Percentiles rank a stretch among this genome's conserved stretches.
These are phyloP conservation scores for Phorcus lineatus DNA, from an alignment of 2,888 invertebrate genomes.

Conservation along the genomic window DNA sequence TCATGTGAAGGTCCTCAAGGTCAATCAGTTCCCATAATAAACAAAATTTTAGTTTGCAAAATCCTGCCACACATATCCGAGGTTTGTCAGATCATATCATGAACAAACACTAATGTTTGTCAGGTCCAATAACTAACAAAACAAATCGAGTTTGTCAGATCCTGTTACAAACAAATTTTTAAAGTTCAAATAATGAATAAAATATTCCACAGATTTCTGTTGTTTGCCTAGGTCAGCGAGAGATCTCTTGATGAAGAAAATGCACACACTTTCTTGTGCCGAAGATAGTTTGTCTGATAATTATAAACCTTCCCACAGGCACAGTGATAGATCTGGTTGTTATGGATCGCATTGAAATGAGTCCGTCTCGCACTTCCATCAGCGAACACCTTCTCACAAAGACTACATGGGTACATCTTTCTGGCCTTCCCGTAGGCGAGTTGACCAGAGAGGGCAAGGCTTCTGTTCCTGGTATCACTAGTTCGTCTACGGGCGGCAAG, in stretches of 20 bases:
- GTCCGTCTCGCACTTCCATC: background rate
- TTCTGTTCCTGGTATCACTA: background rate
- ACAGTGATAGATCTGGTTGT: background rate
- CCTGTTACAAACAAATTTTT: no score
- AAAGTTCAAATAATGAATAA: no score
- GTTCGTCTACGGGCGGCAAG: background rate
- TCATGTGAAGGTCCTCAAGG: no score
- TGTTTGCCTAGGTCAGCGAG: no score
- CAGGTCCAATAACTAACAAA: no score
- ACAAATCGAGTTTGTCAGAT: no score
- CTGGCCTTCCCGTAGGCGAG: background rate
- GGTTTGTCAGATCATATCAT: no score
- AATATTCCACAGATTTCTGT: no score
- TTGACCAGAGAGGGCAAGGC: background rate
- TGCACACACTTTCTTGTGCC: background rate
- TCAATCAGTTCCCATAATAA: no score
- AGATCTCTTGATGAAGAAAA: background rate
- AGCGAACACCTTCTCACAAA: background rate
- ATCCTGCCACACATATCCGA: no score
- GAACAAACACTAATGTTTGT: no score
- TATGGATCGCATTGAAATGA: constrained; percentile 9
- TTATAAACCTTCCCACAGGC: background rate
- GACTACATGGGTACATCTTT: background rate
- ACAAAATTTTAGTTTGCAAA: no score
- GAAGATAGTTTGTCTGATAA: constrained; percentile 9